These are phyloP conservation scores for Ariopsis seemanni DNA, from an alignment of 2,113 vertebrate species.

Conservation along the genomic window DNA sequence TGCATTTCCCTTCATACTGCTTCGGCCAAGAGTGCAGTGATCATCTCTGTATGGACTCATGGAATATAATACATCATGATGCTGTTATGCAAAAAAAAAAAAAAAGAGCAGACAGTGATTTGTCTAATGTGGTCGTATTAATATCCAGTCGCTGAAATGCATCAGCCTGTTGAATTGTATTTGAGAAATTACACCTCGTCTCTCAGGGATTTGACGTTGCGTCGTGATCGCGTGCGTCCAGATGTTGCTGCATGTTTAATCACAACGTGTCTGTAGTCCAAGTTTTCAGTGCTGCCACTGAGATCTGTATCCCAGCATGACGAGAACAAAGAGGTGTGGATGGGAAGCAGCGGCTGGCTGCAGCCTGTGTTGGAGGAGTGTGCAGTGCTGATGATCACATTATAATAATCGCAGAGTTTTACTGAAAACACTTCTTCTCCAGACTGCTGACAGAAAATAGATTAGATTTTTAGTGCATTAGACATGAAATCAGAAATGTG, in stretches of 20 bases:
- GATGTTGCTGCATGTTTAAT: background rate
- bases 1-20: background rate
- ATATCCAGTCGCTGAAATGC: background rate
- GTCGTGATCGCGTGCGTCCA: background rate
- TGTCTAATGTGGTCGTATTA: background rate
- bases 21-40: background rate
- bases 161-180: background rate
- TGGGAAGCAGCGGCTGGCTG: background rate
- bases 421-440: background rate
- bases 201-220: too few relatives aligned
- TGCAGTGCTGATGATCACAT: background rate
- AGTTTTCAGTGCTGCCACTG: background rate
- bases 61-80: background rate
- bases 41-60: too few relatives aligned
- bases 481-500: background rate
- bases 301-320: constrained; percentile 1
- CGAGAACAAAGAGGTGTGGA: constrained; percentile 23
- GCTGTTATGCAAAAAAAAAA: too few relatives aligned
- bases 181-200: background rate
- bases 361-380: background rate
- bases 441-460: background rate
- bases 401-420: background rate
- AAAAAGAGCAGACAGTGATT: background rate
- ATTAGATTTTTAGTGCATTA: background rate
- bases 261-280: background rate